phyloP scores from a whole-genome alignment of 2,113 vertebrate species.

The Grammomys surdaster region DNA sequence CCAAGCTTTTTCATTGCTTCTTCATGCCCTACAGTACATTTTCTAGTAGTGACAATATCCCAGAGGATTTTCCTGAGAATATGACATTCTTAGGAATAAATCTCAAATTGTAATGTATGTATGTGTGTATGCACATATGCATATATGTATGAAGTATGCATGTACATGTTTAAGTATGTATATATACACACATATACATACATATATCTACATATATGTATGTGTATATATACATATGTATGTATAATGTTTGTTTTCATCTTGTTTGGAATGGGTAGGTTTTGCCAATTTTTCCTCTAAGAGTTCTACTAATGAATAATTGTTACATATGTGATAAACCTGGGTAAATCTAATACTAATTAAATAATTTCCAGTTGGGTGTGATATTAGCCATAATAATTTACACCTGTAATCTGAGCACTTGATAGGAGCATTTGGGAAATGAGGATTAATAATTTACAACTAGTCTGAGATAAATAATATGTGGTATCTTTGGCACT shows the following conservation, averaged over 20 bases:
- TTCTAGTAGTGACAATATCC: not conserved
- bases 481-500: not conserved
- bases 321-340: not conserved
- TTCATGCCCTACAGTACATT: not conserved
- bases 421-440: not conserved
- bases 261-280: not conserved
- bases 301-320: not conserved
- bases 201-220: too few relatives aligned
- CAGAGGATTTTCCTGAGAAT: not conserved
- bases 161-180: too few relatives aligned
- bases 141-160: too few relatives aligned
- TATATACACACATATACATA: too few relatives aligned
- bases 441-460: not conserved
- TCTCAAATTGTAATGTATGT: too few relatives aligned
- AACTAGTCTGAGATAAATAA: too few relatives aligned
- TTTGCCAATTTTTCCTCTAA: not conserved
- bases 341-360: not conserved
- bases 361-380: not conserved
- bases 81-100: not conserved
- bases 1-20: not conserved
- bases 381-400: not conserved
- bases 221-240: too few relatives aligned
- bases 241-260: not conserved
- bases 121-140: too few relatives aligned
- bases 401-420: not conserved